Evolutionary conservation across 2,113 vertebrate species (phyloP).

Genomic region (Halichoeres trimaculatus): DNA sequence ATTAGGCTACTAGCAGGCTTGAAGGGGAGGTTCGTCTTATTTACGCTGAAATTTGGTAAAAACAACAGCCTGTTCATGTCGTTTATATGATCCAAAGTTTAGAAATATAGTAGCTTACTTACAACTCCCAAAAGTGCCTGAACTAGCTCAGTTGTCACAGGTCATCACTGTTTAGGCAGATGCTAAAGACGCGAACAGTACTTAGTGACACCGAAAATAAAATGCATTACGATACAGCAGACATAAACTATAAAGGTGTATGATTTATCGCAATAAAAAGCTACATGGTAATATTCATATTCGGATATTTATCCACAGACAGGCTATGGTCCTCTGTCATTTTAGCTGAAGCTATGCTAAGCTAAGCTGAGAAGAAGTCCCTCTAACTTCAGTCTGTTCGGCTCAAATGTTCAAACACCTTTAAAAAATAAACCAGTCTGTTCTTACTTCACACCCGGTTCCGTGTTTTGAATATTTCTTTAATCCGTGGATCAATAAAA

Average conservation of each 20-base stretch:
- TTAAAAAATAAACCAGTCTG: not conserved
- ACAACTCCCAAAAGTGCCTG: not conserved
- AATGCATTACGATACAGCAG: no score
- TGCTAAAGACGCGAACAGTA: not conserved
- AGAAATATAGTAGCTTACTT: not conserved
- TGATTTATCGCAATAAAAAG: not conserved
- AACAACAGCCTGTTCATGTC: not conserved
- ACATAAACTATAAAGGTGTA: not conserved
- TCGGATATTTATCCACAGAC: conserved; percentile 11
- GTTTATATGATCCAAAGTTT: not conserved
- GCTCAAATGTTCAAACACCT: not conserved
- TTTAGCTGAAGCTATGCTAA: conserved; percentile 64
- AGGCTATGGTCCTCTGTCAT: conserved; percentile 42
- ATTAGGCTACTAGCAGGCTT: no score
- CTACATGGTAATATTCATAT: conserved; percentile 8
- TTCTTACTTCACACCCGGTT: conserved; percentile 54
- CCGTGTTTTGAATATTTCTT: conserved; percentile 6
- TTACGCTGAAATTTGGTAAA: not conserved
- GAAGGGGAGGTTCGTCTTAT: not conserved
- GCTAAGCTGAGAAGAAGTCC: conserved; percentile 34
- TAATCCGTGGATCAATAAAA: conserved; percentile 14
- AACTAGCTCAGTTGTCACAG: conserved; percentile 23
- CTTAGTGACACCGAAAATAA: no score
- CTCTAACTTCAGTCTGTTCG: conserved; percentile 19
- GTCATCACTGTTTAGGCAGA: not conserved